Percentiles rank a stretch among this genome's conserved stretches.
phyloP scores from a whole-genome alignment of 2,113 vertebrate genomes.

The Phylloscopus trochilus region DNA sequence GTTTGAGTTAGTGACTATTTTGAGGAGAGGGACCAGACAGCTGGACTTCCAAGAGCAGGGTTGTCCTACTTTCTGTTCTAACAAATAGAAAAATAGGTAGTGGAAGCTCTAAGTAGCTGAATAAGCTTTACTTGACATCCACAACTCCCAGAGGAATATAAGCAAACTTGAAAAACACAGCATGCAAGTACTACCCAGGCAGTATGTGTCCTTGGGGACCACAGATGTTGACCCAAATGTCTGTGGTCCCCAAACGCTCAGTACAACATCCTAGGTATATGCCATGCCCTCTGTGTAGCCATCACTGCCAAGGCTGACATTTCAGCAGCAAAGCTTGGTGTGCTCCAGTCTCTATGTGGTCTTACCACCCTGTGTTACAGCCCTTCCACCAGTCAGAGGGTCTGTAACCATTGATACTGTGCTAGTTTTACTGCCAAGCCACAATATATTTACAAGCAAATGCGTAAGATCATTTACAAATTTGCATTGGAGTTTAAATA shows the following conservation, averaged over 20 bases:
- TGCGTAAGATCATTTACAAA: neutral
- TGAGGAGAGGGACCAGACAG: neutral
- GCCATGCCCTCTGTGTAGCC: neutral
- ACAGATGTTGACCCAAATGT: neutral
- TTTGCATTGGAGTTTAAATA: neutral
- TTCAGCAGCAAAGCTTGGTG: neutral
- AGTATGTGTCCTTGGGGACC: neutral
- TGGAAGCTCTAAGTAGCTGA: neutral
- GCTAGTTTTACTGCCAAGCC: neutral
- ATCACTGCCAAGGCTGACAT: neutral
- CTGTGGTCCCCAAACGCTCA: neutral
- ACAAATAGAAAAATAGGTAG: neutral
- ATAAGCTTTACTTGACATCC: neutral
- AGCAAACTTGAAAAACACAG: neutral
- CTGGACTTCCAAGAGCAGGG: neutral
- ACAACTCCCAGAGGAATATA: neutral
- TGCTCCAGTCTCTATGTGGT: neutral
- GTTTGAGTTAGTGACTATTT: neutral
- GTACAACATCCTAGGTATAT: neutral
- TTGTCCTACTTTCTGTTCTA: neutral
- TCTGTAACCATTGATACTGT: neutral
- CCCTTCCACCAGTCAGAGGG: neutral
- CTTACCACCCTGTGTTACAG: neutral
- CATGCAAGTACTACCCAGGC: neutral
- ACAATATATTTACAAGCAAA: neutral